Percentiles rank a stretch among this genome's conserved stretches.
Evolutionary conservation across 2,888 invertebrate genomes (phyloP).

Genomic region (Ditylenchus weischeri): DNA sequence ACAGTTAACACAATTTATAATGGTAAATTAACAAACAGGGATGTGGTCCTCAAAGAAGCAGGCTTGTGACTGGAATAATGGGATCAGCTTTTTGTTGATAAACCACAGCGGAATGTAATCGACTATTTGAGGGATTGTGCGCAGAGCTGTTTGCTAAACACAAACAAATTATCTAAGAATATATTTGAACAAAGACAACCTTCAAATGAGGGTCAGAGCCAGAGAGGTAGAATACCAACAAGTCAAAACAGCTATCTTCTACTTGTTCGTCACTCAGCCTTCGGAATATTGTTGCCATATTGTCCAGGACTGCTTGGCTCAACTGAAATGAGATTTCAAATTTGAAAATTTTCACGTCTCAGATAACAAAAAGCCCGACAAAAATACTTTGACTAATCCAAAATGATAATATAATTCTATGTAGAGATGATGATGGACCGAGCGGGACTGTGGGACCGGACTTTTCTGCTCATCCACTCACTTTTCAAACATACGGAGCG

Average conservation of each 20-base stretch:
- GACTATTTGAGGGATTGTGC: conserved; percentile 46
- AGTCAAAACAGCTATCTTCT: conserved; percentile 50
- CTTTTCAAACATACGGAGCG: too few species aligned
- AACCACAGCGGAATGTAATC: conserved; percentile 49
- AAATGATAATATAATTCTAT: too few species aligned
- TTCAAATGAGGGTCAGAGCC: conserved; percentile 36
- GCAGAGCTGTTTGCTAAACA: conserved; percentile 48
- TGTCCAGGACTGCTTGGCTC: conserved; percentile 47
- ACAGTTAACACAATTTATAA: not conserved
- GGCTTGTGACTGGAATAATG: conserved; percentile 45
- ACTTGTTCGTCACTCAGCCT: conserved; percentile 52
- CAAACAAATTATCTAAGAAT: not conserved
- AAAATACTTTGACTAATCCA: too few species aligned
- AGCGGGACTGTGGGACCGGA: too few species aligned
- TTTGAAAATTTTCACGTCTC: too few species aligned
- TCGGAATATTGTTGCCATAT: conserved; percentile 51
- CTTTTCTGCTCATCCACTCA: too few species aligned
- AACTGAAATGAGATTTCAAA: conserved; percentile 41
- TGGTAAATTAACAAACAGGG: conserved; percentile 36
- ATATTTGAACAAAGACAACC: conserved; percentile 8
- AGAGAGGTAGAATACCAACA: conserved; percentile 39
- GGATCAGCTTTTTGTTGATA: conserved; percentile 47
- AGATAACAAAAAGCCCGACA: too few species aligned
- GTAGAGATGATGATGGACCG: too few species aligned
- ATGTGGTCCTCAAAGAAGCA: conserved; percentile 53